Percentiles rank a stretch among this genome's conserved stretches.
Conservation (phyloP, 1,140 invertebrate genomes). For the Penaeus japonicus region DNA sequence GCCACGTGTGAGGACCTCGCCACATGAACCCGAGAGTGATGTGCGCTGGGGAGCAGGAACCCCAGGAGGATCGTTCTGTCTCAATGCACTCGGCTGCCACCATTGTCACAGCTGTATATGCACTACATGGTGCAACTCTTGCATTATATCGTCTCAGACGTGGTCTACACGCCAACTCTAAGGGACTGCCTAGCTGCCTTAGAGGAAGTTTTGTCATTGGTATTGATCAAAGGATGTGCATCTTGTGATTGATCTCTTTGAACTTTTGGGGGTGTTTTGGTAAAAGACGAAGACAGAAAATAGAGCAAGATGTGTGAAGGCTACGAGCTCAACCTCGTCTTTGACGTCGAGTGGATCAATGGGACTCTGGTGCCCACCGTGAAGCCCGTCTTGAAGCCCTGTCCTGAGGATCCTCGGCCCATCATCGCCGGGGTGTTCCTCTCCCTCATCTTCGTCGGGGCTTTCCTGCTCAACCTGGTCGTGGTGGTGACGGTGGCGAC, state of each 20-base stretch:
- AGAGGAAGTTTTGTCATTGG: too few relatives aligned
- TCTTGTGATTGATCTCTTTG: neutral
- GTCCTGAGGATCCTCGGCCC: slow-evolving; percentile 43
- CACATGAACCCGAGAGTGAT: too few relatives aligned
- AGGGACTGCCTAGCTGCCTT: too few relatives aligned
- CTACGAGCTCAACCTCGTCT: slow-evolving; percentile 18
- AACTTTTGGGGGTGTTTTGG: neutral
- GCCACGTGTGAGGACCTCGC: too few relatives aligned
- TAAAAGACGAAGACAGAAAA: neutral
- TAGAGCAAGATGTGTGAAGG: slow-evolving; percentile 19
- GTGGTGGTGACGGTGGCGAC: slow-evolving; percentile 55
- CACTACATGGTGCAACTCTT: too few relatives aligned
- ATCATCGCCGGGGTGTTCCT: slow-evolving; percentile 53
- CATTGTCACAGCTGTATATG: too few relatives aligned
- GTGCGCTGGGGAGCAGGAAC: too few relatives aligned
- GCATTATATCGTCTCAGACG: too few relatives aligned
- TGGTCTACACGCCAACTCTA: too few relatives aligned
- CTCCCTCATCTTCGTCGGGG: slow-evolving; percentile 40
- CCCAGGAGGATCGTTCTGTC: too few relatives aligned
- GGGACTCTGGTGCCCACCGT: neutral
- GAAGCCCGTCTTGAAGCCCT: slow-evolving; percentile 23
- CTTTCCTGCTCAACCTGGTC: slow-evolving; percentile 51
- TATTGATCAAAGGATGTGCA: neutral
- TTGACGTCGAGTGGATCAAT: slow-evolving; percentile 9
- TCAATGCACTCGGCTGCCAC: too few relatives aligned